These are phyloP conservation scores for Cydia fagiglandana DNA, from an alignment of 1,140 invertebrate species.

Conservation along the genomic window DNA sequence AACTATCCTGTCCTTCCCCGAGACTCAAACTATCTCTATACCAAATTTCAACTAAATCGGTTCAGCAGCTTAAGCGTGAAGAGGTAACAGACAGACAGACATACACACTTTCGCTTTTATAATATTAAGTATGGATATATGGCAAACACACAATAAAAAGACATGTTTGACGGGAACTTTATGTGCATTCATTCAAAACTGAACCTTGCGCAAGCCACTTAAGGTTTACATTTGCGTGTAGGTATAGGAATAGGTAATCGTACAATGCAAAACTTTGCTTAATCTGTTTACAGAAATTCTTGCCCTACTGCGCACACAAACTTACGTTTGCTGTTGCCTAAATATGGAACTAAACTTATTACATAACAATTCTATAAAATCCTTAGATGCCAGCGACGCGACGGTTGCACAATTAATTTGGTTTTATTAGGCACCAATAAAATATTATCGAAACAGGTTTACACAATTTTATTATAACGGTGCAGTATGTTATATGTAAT, in stretches of 20 bases:
- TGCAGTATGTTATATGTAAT: too few relatives aligned
- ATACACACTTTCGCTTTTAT: too few relatives aligned
- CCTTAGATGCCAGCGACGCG: not conserved
- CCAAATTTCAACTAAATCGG: too few relatives aligned
- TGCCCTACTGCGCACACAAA: slow-evolving; percentile 1
- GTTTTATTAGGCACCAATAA: not conserved
- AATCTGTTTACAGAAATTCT: not conserved
- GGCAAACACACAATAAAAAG: too few relatives aligned
- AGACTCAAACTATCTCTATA: too few relatives aligned
- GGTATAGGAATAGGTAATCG: too few relatives aligned
- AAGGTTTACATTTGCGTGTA: not conserved
- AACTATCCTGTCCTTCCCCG: too few relatives aligned
- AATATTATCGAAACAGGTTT: not conserved
- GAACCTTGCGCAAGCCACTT: not conserved
- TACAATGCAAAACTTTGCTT: not conserved
- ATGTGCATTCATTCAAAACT: not conserved
- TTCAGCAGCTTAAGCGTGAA: too few relatives aligned
- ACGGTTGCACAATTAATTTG: not conserved
- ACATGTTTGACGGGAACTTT: too few relatives aligned
- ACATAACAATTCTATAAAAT: not conserved
- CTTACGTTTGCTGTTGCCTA: not conserved
- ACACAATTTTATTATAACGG: not conserved
- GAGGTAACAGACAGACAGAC: too few relatives aligned
- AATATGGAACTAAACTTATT: not conserved
- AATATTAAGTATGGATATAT: too few relatives aligned